Conservation (phyloP, 2,113 vertebrate species). For the Oncorhynchus masou region DNA sequence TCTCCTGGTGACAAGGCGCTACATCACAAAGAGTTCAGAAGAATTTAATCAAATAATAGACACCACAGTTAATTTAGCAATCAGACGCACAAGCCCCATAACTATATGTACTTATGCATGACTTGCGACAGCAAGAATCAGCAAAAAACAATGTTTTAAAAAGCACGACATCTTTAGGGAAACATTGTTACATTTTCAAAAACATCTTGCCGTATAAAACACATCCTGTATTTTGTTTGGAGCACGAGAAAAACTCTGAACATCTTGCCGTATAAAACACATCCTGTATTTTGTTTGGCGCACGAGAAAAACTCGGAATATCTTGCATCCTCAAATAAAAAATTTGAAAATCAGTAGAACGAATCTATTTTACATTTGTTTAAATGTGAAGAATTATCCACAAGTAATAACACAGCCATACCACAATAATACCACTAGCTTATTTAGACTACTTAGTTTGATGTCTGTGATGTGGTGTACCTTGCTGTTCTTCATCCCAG, state of each 20-base stretch:
- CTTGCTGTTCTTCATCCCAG: conserved; percentile 99
- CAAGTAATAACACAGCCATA: too few species aligned
- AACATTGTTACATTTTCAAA: conserved; percentile 10
- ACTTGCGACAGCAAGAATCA: conserved; percentile 37
- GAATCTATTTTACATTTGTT: too few species aligned
- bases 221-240: not conserved
- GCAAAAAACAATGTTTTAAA: conserved; percentile 35
- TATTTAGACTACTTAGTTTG: too few species aligned
- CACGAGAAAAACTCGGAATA: too few species aligned
- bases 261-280: not conserved
- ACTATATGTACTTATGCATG: conserved; percentile 46
- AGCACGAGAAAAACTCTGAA: not conserved
- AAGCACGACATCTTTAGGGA: conserved; percentile 46
- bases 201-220: conserved; percentile 1
- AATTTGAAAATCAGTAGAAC: too few species aligned
- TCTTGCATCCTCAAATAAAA: too few species aligned
- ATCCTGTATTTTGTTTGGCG: not conserved
- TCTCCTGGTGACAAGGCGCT: conserved; percentile 37
- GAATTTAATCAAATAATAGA: conserved; percentile 48
- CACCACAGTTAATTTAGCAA: conserved; percentile 49
- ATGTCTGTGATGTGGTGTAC: conserved; percentile 57
- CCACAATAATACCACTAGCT: too few species aligned
- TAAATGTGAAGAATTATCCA: not conserved
- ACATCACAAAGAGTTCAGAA: conserved; percentile 43
- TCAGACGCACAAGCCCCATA: conserved; percentile 14